phyloP scores from a whole-genome alignment of 37 sponge, comb jelly and placozoan species.

The Agelas oroides region DNA sequence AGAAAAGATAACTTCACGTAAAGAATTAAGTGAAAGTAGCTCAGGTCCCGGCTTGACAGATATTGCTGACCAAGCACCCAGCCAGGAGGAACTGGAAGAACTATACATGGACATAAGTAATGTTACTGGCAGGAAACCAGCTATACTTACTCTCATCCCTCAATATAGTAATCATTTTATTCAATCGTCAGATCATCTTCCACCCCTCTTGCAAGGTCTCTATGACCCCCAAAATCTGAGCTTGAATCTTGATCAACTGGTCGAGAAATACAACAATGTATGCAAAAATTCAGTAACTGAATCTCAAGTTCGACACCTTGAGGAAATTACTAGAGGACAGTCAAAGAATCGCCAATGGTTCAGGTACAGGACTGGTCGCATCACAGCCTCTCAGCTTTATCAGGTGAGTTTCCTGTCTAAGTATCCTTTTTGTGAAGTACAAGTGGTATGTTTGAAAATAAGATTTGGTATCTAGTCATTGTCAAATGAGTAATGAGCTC shows the following conservation, averaged over 20 bases:
- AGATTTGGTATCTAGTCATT: no score
- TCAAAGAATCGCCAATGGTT: conserved; percentile 37
- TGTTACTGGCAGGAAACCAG: conserved; percentile 14
- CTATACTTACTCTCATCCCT: background rate
- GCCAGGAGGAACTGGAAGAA: background rate
- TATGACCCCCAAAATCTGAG: conserved; percentile 28
- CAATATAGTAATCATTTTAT: background rate
- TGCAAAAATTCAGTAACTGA: conserved; percentile 4
- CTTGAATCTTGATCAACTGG: conserved; percentile 30
- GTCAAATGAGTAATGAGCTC: no score
- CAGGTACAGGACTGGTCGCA: conserved; percentile 33
- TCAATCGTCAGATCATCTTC: conserved; percentile 23
- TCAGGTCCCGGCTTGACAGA: background rate
- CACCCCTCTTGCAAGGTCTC: conserved; percentile 12
- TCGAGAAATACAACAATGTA: conserved; percentile 33
- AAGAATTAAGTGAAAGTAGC: no score
- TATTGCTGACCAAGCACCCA: background rate
- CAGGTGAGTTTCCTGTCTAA: no score
- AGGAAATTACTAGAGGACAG: conserved; percentile 38
- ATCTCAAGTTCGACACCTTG: conserved; percentile 31
- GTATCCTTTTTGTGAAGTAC: no score
- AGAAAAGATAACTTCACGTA: background rate
- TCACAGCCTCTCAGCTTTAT: conserved; percentile 36
- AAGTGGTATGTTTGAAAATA: no score
- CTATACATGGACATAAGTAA: background rate